These are phyloP conservation scores for Caenorhabditis afra DNA, from an alignment of 2,888 invertebrate genomes.

Conservation along the genomic window DNA sequence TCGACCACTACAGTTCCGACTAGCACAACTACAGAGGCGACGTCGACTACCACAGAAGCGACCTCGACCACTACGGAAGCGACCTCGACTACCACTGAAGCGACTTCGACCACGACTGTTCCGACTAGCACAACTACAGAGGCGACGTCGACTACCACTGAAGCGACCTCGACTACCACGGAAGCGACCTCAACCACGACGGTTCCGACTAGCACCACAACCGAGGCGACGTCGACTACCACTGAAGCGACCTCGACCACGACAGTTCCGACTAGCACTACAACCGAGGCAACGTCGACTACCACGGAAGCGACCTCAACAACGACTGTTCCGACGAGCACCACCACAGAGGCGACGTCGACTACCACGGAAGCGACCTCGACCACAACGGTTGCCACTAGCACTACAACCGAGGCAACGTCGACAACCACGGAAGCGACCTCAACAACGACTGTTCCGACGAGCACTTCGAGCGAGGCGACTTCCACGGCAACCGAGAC, in stretches of 20 bases:
- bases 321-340: neutral
- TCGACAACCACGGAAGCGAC: conserved; percentile 22
- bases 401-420: neutral
- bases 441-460: conserved; percentile 12
- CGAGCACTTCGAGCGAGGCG: conserved; percentile 9
- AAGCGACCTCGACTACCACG: conserved; percentile 17
- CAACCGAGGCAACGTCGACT: conserved; percentile 16
- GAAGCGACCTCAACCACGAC: conserved; percentile 19
- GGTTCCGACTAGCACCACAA: conserved; percentile 6
- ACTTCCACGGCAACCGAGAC: conserved; percentile 21
- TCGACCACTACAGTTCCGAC: conserved; percentile 27
- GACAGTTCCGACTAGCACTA: neutral
- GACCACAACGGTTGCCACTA: conserved; percentile 10
- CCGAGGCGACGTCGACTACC: conserved; percentile 13
- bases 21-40: conserved; percentile 1
- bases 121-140: conserved; percentile 16
- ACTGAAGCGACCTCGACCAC: neutral
- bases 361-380: conserved; percentile 19
- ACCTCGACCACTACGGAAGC: conserved; percentile 19
- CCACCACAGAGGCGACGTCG: neutral
- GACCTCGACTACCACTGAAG: conserved; percentile 18
- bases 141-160: conserved; percentile 18
- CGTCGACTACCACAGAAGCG: too few relatives aligned
- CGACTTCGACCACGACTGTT: neutral
- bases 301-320: conserved; percentile 27